Evolutionary conservation across 2,113 vertebrate genomes (phyloP).

Genomic region (Desmodus rotundus): DNA sequence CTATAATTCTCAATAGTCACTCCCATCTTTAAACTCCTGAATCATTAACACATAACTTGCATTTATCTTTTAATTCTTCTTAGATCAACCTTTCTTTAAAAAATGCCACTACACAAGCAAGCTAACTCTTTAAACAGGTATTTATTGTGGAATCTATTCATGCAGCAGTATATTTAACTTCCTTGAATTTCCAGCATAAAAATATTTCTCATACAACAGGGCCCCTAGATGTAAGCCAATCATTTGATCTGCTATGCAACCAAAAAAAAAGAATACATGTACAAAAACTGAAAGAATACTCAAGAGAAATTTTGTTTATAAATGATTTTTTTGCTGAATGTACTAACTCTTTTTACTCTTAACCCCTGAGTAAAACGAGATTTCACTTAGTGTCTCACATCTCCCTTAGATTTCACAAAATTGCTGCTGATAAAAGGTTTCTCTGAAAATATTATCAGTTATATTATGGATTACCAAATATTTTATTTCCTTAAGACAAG

Average conservation of each 20-base stretch:
- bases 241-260: neutral
- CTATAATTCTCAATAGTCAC: neutral
- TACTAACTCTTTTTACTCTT: neutral
- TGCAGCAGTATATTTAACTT: neutral
- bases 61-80: neutral
- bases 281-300: neutral
- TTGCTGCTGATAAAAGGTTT: neutral
- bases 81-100: neutral
- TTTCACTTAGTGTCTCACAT: neutral
- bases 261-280: conserved; percentile 3
- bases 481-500: neutral
- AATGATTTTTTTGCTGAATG: neutral
- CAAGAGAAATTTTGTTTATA: neutral
- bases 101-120: neutral
- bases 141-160: neutral
- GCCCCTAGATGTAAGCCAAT: neutral
- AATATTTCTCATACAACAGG: neutral
- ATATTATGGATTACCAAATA: neutral
- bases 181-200: neutral
- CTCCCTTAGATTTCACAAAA: neutral
- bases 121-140: neutral
- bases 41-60: neutral
- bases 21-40: neutral
- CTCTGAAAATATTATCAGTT: neutral
- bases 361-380: neutral